phyloP scores from a whole-genome alignment of 2,797 vertebrate genomes.

The Siniperca undulata region DNA sequence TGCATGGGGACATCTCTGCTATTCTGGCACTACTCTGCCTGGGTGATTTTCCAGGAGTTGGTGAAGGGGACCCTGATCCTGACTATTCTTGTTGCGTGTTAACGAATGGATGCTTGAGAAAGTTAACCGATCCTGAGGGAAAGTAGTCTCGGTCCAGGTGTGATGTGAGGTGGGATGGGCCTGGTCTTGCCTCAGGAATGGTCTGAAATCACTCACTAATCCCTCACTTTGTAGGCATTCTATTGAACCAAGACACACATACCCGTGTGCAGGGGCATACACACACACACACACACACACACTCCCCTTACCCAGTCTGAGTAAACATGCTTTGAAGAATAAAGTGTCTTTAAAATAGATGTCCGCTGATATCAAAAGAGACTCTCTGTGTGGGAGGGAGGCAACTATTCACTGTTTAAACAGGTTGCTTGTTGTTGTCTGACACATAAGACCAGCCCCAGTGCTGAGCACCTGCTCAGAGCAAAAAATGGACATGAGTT shows the following conservation, averaged over 20 bases:
- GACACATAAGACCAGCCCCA: constrained; percentile 61
- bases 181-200: constrained; percentile 84
- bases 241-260: constrained; percentile 67
- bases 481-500: constrained; percentile 27
- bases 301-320: constrained; percentile 62
- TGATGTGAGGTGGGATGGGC: constrained; percentile 78
- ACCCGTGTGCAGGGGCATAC: constrained; percentile 32
- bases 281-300: constrained; percentile 30
- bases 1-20: constrained; percentile 55
- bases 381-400: constrained; percentile 61
- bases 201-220: constrained; percentile 77
- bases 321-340: constrained; percentile 84
- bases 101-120: constrained; percentile 55
- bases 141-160: constrained; percentile 80
- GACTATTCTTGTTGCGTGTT: constrained; percentile 49
- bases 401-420: constrained; percentile 75
- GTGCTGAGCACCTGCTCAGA: constrained; percentile 62
- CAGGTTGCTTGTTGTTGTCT: constrained; percentile 77
- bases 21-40: constrained; percentile 48
- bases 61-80: constrained; percentile 33
- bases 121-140: constrained; percentile 66
- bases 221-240: constrained; percentile 82
- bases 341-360: constrained; percentile 80
- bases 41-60: constrained; percentile 48
- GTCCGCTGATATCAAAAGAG: constrained; percentile 78